A percentile compares a stretch with the other conserved stretches of the same genome.
Evolutionary conservation across 1,140 invertebrate genomes (phyloP).

Genomic region (Philopotamus ludificatus): DNA sequence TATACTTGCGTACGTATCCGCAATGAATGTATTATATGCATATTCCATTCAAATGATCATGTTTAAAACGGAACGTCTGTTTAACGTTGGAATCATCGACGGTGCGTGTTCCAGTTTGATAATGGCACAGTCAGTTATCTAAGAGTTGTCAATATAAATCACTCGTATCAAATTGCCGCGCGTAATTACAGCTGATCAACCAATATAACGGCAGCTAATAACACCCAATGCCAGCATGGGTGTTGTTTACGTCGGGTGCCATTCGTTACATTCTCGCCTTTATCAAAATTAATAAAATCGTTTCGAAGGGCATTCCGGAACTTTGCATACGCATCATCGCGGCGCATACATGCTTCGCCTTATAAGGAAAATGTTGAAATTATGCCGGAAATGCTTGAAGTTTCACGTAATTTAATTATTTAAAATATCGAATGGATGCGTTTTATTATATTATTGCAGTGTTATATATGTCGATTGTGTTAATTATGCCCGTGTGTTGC

Average conservation of each 20-base stretch:
- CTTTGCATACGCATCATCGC: too few relatives aligned
- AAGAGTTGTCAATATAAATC: constrained; percentile 34
- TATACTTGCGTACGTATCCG: too few relatives aligned
- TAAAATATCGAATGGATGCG: not conserved
- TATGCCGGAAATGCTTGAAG: too few relatives aligned
- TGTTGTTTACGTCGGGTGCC: constrained; percentile 28
- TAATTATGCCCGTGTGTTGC: not conserved
- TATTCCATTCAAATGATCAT: too few relatives aligned
- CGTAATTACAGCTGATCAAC: constrained; percentile 27
- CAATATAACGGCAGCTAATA: constrained; percentile 30
- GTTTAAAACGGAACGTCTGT: not conserved
- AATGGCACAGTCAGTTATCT: constrained; percentile 22
- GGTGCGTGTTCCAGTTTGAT: constrained; percentile 10
- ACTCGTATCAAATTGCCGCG: constrained; percentile 18
- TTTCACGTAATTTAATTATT: not conserved
- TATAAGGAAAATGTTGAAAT: too few relatives aligned
- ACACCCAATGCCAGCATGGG: constrained; percentile 23
- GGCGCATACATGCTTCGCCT: too few relatives aligned
- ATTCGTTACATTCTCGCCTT: constrained; percentile 6
- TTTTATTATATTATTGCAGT: not conserved
- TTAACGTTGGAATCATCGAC: not conserved
- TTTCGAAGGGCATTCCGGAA: not conserved
- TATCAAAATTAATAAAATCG: not conserved
- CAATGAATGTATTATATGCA: too few relatives aligned
- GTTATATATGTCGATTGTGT: not conserved